These are phyloP conservation scores for Ennomos erosarius DNA, from an alignment of 2,888 invertebrate genomes.

Conservation along the genomic window DNA sequence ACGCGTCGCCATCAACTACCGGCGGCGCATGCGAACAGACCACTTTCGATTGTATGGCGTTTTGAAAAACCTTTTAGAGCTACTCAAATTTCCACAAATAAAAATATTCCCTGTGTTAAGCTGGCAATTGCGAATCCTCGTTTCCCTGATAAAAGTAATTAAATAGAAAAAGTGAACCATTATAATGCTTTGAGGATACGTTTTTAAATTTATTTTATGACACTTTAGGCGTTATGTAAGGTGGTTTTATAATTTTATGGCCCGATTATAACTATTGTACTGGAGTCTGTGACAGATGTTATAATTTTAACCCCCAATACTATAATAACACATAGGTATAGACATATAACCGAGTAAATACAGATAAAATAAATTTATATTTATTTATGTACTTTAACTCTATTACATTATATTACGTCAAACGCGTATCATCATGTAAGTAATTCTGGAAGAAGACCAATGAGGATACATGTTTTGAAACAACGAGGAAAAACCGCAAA, in stretches of 20 bases:
- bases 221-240: constrained; percentile 31
- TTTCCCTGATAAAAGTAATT: constrained; percentile 40
- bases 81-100: constrained; percentile 23
- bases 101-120: constrained; percentile 18
- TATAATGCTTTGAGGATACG: constrained; percentile 34
- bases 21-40: constrained; percentile 68
- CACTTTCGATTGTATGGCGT: constrained; percentile 72
- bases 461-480: constrained; percentile 27
- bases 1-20: constrained; percentile 56
- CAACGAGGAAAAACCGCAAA: constrained; percentile 31
- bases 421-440: constrained; percentile 2
- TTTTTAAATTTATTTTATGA: constrained; percentile 36
- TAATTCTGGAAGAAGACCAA: constrained; percentile 20
- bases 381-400: constrained; percentile 7
- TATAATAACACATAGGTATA: constrained; percentile 2
- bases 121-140: constrained; percentile 28
- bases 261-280: constrained; percentile 31
- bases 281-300: constrained; percentile 18
- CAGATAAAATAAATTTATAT: constrained; percentile 8
- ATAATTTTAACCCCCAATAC: too few species aligned
- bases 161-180: constrained; percentile 39
- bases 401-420: constrained; percentile 21
- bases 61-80: constrained; percentile 4
- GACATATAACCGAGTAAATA: constrained; percentile 7
- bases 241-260: constrained; percentile 37